These are phyloP conservation scores for Galbula dea DNA, from an alignment of 2,113 vertebrate species.

Conservation along the genomic window DNA sequence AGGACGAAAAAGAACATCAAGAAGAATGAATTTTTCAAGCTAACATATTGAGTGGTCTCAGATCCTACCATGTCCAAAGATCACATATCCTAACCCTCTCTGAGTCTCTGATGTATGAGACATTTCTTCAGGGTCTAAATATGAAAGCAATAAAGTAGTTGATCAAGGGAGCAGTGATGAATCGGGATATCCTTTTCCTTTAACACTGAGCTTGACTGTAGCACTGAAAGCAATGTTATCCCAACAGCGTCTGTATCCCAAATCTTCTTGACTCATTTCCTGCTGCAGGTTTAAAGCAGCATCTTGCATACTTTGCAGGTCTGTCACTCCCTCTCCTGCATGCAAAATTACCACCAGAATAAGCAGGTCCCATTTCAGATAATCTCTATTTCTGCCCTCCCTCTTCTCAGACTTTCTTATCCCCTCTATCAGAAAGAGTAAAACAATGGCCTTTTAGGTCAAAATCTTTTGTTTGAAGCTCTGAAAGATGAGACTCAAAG, in stretches of 20 bases:
- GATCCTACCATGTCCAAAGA: neutral
- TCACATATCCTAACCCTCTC: neutral
- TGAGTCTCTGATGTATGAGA: neutral
- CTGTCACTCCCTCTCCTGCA: neutral
- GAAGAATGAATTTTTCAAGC: neutral
- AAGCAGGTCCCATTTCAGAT: conserved; percentile 45
- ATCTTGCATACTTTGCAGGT: neutral
- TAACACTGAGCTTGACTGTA: neutral
- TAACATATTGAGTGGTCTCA: neutral
- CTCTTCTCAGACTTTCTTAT: conserved; percentile 33
- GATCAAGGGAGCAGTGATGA: neutral
- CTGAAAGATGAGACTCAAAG: conserved; percentile 67
- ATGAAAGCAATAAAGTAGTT: neutral
- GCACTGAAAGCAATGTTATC: neutral
- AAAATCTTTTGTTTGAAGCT: conserved; percentile 69
- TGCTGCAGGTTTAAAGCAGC: neutral
- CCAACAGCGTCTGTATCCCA: neutral
- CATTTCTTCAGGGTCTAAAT: neutral
- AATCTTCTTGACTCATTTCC: neutral
- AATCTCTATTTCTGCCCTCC: conserved; percentile 36
- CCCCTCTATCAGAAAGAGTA: conserved; percentile 42
- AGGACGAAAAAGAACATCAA: neutral
- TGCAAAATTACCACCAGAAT: conserved; percentile 35
- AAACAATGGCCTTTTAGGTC: conserved; percentile 69
- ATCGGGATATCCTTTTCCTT: neutral